Conservation (phyloP, 2,888 invertebrate species). For the Malthinus flaveolus region DNA sequence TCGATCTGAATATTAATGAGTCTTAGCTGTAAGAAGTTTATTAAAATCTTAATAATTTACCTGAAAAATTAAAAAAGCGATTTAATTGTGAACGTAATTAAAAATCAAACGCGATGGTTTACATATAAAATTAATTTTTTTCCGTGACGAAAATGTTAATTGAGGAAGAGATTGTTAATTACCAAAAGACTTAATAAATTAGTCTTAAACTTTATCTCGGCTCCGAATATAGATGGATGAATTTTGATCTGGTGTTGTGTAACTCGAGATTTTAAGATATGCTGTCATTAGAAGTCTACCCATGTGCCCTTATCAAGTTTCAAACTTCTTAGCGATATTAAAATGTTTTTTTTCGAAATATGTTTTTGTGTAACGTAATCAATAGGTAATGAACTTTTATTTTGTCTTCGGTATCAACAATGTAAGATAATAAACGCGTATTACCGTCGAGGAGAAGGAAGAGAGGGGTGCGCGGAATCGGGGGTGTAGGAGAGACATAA, state of each 20-base stretch:
- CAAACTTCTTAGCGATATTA: not conserved
- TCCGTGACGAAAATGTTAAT: too few species aligned
- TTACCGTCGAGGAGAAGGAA: constrained; percentile 31
- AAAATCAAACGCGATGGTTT: too few species aligned
- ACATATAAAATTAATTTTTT: too few species aligned
- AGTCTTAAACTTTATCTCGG: too few species aligned
- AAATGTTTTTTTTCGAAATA: too few species aligned
- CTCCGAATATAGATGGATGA: not conserved
- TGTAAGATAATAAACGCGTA: constrained; percentile 40
- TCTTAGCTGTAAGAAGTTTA: not conserved
- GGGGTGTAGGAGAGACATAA: constrained; percentile 32
- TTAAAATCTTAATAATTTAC: too few species aligned
- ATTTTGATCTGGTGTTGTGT: constrained; percentile 1
- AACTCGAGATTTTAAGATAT: constrained; percentile 5
- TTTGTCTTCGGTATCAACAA: constrained; percentile 35
- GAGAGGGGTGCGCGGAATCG: constrained; percentile 30
- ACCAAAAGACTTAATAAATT: too few species aligned
- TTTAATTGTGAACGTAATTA: too few species aligned
- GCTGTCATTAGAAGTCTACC: not conserved
- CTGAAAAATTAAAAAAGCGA: too few species aligned
- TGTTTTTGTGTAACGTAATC: not conserved
- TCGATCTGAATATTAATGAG: constrained; percentile 9
- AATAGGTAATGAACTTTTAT: constrained; percentile 17
- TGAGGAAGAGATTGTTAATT: too few species aligned
- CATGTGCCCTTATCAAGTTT: not conserved